phyloP scores from a whole-genome alignment of 2,797 vertebrate species.

The Harpagifer antarcticus region DNA sequence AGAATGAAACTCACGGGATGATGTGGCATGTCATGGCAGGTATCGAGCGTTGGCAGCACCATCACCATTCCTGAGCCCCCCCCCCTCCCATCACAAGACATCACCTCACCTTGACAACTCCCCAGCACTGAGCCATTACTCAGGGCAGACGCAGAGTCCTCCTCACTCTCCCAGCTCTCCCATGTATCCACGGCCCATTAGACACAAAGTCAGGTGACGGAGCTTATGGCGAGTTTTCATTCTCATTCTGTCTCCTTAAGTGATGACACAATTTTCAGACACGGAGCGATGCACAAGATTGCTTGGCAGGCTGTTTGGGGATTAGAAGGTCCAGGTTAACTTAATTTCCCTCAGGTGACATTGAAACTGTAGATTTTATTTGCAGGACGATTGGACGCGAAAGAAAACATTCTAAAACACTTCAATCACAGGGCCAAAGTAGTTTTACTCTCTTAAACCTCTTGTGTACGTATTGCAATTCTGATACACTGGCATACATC shows the following conservation, averaged over 20 bases:
- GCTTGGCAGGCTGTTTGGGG: conserved; percentile 17
- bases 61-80: background rate
- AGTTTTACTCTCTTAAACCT: background rate
- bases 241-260: conserved; percentile 44
- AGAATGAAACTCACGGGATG: background rate
- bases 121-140: conserved; percentile 57
- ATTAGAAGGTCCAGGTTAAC: conserved; percentile 7
- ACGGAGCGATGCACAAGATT: conserved; percentile 4
- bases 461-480: background rate
- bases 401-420: background rate
- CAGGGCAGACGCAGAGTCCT: conserved; percentile 58
- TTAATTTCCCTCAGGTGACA: background rate
- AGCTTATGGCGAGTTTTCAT: conserved; percentile 38
- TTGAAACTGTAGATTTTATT: background rate
- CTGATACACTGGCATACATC: background rate
- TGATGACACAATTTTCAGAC: conserved; percentile 39
- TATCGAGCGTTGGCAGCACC: conserved; percentile 16
- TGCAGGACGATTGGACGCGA: background rate
- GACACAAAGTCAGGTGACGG: conserved; percentile 50
- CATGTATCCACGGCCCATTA: conserved; percentile 68
- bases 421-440: too few species aligned
- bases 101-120: conserved; percentile 44
- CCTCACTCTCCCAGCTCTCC: conserved; percentile 36
- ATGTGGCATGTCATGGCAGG: background rate
- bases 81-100: conserved; percentile 10